A percentile compares a stretch with the other conserved stretches of the same genome.
Conservation (phyloP, 1,140 invertebrate genomes). For the Hydropsyche tenuis region DNA sequence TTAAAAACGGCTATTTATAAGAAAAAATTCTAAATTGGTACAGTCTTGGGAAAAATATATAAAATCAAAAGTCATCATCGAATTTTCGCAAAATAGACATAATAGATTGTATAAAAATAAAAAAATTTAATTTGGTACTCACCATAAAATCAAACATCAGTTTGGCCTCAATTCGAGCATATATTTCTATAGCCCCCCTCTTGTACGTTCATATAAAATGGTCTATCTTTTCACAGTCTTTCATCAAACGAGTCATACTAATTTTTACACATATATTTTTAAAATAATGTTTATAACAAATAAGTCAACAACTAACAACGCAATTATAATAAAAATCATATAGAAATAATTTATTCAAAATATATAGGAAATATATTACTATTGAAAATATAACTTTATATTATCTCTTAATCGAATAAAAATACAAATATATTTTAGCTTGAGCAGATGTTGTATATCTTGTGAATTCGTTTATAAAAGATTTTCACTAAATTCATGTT, state of each 20-base stretch:
- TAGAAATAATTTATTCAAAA: conserved; percentile 23
- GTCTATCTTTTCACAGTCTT: conserved; percentile 13
- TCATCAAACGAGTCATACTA: conserved; percentile 3
- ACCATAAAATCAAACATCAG: conserved; percentile 3
- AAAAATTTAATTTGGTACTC: background rate
- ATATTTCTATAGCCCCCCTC: conserved; percentile 20
- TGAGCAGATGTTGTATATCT: conserved; percentile 42
- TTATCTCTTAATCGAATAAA: conserved; percentile 46
- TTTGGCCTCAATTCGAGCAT: background rate
- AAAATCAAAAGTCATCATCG: too few relatives aligned
- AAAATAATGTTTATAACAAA: conserved; percentile 47
- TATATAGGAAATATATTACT: conserved; percentile 45
- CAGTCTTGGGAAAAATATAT: too few relatives aligned
- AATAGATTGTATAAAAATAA: too few relatives aligned
- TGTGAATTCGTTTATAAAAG: background rate
- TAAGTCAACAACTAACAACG: conserved; percentile 50
- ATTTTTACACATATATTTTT: background rate
- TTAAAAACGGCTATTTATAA: too few relatives aligned
- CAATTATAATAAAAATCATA: conserved; percentile 45
- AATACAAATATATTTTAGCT: conserved; percentile 40
- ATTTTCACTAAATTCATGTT: too few relatives aligned
- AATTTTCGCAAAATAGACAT: too few relatives aligned
- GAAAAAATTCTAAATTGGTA: too few relatives aligned
- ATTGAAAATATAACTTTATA: conserved; percentile 34
- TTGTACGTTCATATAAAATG: background rate